Evolutionary conservation across 1,140 invertebrate genomes (phyloP).

Genomic region (Platyura marginata): DNA sequence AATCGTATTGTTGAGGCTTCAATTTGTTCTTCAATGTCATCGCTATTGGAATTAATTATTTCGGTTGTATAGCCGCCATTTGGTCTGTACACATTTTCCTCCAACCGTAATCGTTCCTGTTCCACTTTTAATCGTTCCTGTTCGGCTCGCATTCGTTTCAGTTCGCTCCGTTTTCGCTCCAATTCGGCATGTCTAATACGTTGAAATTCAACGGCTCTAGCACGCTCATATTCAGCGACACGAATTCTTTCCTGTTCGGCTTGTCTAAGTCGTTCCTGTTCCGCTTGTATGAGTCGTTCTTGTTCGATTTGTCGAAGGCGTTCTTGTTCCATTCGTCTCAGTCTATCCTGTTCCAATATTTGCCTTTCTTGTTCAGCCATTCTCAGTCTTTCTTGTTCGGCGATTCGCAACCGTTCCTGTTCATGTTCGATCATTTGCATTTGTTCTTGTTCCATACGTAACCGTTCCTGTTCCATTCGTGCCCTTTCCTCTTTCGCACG

Average conservation of each 20-base stretch:
- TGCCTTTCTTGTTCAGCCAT: background rate
- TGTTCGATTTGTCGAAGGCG: background rate
- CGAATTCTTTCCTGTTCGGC: background rate
- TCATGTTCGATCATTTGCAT: background rate
- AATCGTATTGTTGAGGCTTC: constrained; percentile 14
- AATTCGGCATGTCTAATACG: background rate
- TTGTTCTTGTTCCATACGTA: constrained; percentile 2
- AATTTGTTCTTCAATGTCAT: constrained; percentile 10
- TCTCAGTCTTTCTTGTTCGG: background rate
- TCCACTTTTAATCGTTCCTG: background rate
- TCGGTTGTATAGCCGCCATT: background rate
- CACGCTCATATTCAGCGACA: background rate
- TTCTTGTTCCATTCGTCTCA: background rate
- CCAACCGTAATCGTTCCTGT: background rate
- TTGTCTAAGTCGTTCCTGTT: background rate
- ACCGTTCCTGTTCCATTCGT: constrained; percentile 6
- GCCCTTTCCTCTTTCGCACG: constrained; percentile 9
- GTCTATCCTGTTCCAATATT: background rate
- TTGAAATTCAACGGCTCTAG: background rate
- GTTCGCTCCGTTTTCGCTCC: background rate
- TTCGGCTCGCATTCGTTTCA: background rate
- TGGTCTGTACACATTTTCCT: background rate
- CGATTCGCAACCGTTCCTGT: background rate
- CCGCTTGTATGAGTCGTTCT: background rate
- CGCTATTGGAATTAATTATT: background rate